Conservation (phyloP, 2,888 invertebrate genomes). For the Megaustenia siamemsis region DNA sequence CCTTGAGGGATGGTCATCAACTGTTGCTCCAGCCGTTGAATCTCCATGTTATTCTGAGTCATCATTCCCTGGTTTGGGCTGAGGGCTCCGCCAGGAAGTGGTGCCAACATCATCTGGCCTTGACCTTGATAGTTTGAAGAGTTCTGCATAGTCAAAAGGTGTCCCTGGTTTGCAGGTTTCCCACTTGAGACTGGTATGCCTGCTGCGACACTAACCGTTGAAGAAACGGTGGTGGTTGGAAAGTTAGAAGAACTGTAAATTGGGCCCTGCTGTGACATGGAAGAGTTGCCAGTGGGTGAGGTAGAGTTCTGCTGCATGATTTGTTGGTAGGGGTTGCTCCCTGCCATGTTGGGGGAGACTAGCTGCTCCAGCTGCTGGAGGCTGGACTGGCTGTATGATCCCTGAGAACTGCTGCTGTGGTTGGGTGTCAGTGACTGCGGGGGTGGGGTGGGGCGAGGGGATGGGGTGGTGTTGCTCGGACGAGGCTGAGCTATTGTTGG, state of each 20-base stretch:
- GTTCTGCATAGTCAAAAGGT: slow-evolving; percentile 40
- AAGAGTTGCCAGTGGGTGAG: slow-evolving; percentile 46
- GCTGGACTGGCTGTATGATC: slow-evolving; percentile 64
- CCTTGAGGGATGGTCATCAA: slow-evolving; percentile 74
- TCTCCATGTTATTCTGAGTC: slow-evolving; percentile 59
- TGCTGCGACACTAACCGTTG: slow-evolving; percentile 55
- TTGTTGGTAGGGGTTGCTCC: slow-evolving; percentile 60
- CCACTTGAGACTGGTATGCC: slow-evolving; percentile 43
- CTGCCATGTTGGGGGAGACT: slow-evolving; percentile 63
- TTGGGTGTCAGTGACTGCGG: slow-evolving; percentile 60
- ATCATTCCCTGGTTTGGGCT: slow-evolving; percentile 62
- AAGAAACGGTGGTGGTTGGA: slow-evolving; percentile 59
- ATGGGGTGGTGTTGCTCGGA: slow-evolving; percentile 63
- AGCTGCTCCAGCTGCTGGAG: slow-evolving; percentile 68
- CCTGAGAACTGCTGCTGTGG: slow-evolving; percentile 65
- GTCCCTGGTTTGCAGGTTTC: slow-evolving; percentile 23
- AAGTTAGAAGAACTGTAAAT: slow-evolving; percentile 60
- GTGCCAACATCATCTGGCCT: slow-evolving; percentile 11
- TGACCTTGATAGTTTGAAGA: slow-evolving; percentile 12
- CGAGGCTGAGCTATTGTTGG: slow-evolving; percentile 57
- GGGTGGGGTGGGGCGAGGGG: slow-evolving; percentile 69
- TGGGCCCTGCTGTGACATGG: slow-evolving; percentile 46
- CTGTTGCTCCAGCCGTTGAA: slow-evolving; percentile 73
- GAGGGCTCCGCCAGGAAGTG: slow-evolving; percentile 58
- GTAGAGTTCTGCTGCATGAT: slow-evolving; percentile 59